Base-by-base conservation (phyloP, 2,797 vertebrate genomes). In the Alcedo atthis region DNA sequence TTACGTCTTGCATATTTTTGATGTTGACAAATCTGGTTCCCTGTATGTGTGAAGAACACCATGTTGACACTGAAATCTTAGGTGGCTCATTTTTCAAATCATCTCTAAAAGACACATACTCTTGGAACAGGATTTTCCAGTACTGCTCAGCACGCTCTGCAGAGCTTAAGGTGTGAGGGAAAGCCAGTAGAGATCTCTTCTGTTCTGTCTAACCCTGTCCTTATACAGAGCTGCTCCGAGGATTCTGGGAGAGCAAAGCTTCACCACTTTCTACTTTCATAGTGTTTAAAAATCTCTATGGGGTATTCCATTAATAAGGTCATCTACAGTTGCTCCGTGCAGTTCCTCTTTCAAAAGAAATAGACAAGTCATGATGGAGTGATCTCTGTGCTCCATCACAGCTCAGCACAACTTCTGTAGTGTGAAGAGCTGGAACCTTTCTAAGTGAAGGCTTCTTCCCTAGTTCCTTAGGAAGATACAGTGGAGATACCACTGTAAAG, bases 1-100 rank as follows among this genome's bases (percentile, higher is more conserved):
- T 71, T 93, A 70, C 43, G 87, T 81, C 54, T 68, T 33, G 54
- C 70, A 49, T 43, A 42, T 58, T 87, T 92, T 90, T 94, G n/a
- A 82, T 89, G 78, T 79, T 61, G 66, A 87, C 25, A 80, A 28
- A 82, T 63, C 51, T 87, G 37, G 7, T 73, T 85, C 53, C 40
- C 24, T 61, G 18, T 42, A 66, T 19, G 30, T 37, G 43, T 59
- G 48, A 89, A 75, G 64, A 91, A 59, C 43, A 70, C 8, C 6
- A 24, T 51, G 30, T 2, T 89, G 59, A 75, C 93, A 84, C 48
- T 61, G 53, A 48, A 73, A 80, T 77, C 49, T 67, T n/a, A 58
- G 11, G 21, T 66, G 30, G 26, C 11, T 85, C 21, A 4, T 58
- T 68, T 90, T 84, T 58, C 51, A 69, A 43, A 87, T 84, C 33